Percentiles rank a stretch among this genome's conserved stretches.
These are phyloP conservation scores for Phalera bucephala DNA, from an alignment of 2,888 invertebrate species.

Conservation along the genomic window DNA sequence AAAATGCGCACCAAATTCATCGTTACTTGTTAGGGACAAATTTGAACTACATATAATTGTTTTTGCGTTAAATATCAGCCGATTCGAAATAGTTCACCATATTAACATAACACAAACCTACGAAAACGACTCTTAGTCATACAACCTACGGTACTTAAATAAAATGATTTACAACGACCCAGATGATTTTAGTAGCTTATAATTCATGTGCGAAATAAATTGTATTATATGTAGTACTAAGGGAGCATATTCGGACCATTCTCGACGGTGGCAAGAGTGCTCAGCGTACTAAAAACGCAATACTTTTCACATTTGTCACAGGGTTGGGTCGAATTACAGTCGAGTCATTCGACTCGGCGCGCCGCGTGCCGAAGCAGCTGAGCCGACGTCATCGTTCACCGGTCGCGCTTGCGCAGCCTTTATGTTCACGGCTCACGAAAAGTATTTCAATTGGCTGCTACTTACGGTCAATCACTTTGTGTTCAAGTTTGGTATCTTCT, in stretches of 20 bases:
- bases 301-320: conserved; percentile 73
- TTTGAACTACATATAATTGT: too few species aligned
- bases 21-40: too few species aligned
- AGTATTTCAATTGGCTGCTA: conserved; percentile 23
- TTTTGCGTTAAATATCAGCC: too few species aligned
- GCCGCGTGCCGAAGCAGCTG: conserved; percentile 58
- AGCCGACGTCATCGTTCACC: conserved; percentile 46
- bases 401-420: conserved; percentile 25
- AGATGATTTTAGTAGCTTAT: neutral
- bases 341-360: conserved; percentile 61
- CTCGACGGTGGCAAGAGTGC: conserved; percentile 22
- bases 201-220: conserved; percentile 1
- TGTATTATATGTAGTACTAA: conserved; percentile 3
- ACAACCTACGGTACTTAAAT: neutral
- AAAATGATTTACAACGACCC: neutral
- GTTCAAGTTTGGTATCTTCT: too few species aligned
- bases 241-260: conserved; percentile 10
- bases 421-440: conserved; percentile 28
- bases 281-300: conserved; percentile 49
- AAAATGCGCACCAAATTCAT: too few species aligned
- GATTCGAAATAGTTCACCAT: too few species aligned
- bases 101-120: too few species aligned
- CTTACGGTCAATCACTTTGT: conserved; percentile 18
- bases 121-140: neutral
- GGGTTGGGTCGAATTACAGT: conserved; percentile 58